Evolutionary conservation across 2,113 vertebrate genomes (phyloP), one percentile per base, ranked within the genome.

Genomic region (Oryzias woworae): DNA sequence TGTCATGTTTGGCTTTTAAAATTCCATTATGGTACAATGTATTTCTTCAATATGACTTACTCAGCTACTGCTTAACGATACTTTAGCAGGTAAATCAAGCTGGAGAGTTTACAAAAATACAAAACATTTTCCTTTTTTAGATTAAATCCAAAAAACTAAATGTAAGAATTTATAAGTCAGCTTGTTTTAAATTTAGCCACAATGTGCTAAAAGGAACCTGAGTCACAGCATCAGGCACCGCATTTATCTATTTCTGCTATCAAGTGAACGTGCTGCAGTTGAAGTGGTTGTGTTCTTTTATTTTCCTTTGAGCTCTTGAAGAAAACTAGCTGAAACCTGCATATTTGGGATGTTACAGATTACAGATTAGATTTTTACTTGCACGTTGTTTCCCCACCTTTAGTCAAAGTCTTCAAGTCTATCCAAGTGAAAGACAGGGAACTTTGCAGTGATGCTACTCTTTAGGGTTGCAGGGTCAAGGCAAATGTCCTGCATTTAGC

Each of bases 311-410:
- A 17, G 52, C n/a, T 20, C 28, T 36, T 54, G 28, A 28, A 20
- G 2, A 56, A 56, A 36, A 50, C 3, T 43, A 44, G 46, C 45
- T 70, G 45, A 70, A 31, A 50, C 26, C 10, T 56, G 13, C 36
- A 36, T 12, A 36, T 12, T 36, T 36, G 36, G 14, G 23, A 20
- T 57, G 13, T 14, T 14, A 24, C 28, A 42, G 53, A 45, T 24
- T 58, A 1, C 51, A 6, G 7, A 43, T 48, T 50, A 28, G 5
- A 28, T 14, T 59, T 18, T 62, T 42, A 46, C 10, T 47, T n/a
- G 13, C 13, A 8, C 10, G 7, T 23, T 45, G 23, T 7, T 14
- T 41, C 5, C 31, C 4, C 53, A n/a, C 10, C 17, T 1, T 22
- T 16, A n/a, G 3, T 4, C 1, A 1, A 46, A 46, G 15, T 23